Percentiles rank a stretch among this genome's conserved stretches.
These are phyloP conservation scores for Pedetes capensis DNA, from an alignment of 2,113 vertebrate species.

Conservation along the genomic window DNA sequence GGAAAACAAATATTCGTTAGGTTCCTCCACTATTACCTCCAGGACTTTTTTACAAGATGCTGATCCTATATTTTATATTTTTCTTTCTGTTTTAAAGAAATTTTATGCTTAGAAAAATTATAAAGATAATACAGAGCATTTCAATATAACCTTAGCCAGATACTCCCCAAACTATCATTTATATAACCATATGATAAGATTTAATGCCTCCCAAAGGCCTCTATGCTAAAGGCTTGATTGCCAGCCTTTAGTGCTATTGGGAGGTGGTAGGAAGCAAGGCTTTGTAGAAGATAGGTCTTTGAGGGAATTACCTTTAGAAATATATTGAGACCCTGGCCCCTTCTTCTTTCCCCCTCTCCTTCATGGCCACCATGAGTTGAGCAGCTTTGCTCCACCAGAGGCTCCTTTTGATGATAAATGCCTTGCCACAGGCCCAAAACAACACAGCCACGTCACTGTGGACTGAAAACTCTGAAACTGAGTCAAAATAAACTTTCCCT, in stretches of 20 bases:
- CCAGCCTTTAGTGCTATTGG: too few species aligned
- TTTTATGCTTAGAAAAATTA: neutral
- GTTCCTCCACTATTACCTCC: neutral
- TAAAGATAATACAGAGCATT: neutral
- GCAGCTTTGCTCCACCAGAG: neutral
- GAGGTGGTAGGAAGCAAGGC: neutral
- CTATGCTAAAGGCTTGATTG: too few species aligned
- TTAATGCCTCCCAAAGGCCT: neutral
- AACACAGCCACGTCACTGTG: neutral
- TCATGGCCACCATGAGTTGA: neutral
- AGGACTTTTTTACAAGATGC: neutral
- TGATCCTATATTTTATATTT: neutral
- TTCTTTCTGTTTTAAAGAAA: neutral
- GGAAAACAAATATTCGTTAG: neutral
- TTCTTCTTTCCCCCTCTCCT: too few species aligned
- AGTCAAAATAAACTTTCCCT: too few species aligned
- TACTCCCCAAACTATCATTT: neutral
- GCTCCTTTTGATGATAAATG: neutral
- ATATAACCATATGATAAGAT: neutral
- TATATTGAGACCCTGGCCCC: neutral
- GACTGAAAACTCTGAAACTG: too few species aligned
- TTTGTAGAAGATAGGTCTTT: neutral
- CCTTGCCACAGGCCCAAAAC: neutral
- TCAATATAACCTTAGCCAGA: neutral
- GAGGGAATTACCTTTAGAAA: neutral